Base-by-base conservation (phyloP, 2,797 vertebrate genomes). In the Xyrichtys novacula region DNA sequence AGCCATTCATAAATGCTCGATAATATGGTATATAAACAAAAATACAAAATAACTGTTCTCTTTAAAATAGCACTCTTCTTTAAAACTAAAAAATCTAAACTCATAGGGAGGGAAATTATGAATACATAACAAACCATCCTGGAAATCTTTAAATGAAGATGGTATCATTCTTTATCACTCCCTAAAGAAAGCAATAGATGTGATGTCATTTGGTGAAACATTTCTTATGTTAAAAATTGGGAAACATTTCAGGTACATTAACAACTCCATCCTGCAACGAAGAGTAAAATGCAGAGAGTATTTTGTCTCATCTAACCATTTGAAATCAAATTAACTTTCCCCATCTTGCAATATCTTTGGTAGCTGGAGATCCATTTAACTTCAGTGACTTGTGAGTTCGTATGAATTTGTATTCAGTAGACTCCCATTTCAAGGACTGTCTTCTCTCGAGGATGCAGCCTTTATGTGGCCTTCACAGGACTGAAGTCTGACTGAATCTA, bases 361-460 rank as follows among this genome's bases (percentile, higher is more conserved):
- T 34, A 25, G 42, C 16, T 22, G 3, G 71, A 15, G 54, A 63
- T 53, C 36, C 15, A 20, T 38, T 54, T 20, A 42, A 23, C 26
- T 34, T 74, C n/a, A 69, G 70, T 52, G 2, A 55, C 42, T 57
- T 39, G 40, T 59, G 55, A 60, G 40, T 73, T 48, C 4, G 34
- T 60, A 20, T 42, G 40, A 66, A 19, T 57, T 32, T 56, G 29
- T 26, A 70, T 49, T 44, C 15, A 70, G 49, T 31, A 19, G n/a
- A 7, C n/a, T 28, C 2, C 29, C 23, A 31, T 42, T 17, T 52
- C 61, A 40, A 31, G 6, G 44, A 25, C 22, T 3, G 36, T 40
- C 22, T 36, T 22, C 20, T 26, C 23, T n/a, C 17, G 22, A 47
- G 20, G 28, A 38, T 31, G 12, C 28, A 42, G 47, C 40, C 49